phyloP scores from a whole-genome alignment of 2,797 vertebrate species.

The Adelosebastes latens region DNA sequence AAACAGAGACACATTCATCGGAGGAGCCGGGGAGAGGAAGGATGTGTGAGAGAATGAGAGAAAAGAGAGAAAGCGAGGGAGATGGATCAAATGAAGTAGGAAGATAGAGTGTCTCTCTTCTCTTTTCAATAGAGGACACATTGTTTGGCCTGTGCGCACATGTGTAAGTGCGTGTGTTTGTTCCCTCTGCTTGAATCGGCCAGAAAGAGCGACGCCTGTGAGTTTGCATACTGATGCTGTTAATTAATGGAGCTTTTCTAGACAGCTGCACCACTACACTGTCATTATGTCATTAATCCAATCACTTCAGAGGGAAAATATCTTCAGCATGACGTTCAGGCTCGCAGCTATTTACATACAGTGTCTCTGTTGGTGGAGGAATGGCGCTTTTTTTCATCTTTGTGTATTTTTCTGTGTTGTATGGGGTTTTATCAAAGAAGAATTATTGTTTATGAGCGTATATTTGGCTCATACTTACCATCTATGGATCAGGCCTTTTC shows the following conservation, averaged over 20 bases:
- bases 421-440: background rate
- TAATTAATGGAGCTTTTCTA: conserved; percentile 77
- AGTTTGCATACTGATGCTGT: conserved; percentile 83
- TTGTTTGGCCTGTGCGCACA: conserved; percentile 75
- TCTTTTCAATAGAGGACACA: conserved; percentile 81
- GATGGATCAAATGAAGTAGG: conserved; percentile 82
- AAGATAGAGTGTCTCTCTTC: conserved; percentile 82
- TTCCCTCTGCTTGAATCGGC: conserved; percentile 48
- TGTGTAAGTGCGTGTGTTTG: conserved; percentile 61
- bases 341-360: conserved; percentile 31
- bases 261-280: conserved; percentile 69
- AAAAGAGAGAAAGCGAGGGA: conserved; percentile 71
- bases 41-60: conserved; percentile 78
- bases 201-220: conserved; percentile 59
- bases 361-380: conserved; percentile 10
- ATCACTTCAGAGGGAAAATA: conserved; percentile 65
- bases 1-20: conserved; percentile 85
- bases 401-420: conserved; percentile 12
- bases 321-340: conserved; percentile 43
- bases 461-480: background rate
- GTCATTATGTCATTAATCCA: conserved; percentile 75
- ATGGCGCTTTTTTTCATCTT: conserved; percentile 12
- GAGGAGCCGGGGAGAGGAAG: conserved; percentile 77
- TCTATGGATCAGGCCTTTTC: background rate
- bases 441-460: background rate